Base-by-base conservation (phyloP, 2,888 invertebrate genomes). In the Tipula confusa region DNA sequence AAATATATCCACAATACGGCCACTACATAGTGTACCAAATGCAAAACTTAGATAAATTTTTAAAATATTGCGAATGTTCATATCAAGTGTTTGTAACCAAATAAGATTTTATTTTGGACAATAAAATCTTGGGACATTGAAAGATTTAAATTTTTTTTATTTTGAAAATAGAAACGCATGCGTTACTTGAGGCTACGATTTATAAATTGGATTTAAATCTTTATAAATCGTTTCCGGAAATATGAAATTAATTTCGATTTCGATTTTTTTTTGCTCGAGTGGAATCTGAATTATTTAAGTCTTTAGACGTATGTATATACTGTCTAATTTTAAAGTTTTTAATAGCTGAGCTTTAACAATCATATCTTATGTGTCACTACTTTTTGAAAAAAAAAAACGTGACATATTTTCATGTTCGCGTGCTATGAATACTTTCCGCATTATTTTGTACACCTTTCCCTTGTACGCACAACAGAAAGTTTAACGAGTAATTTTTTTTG, bases 151-250 rank as follows among this genome's bases (percentile, higher is more conserved):
- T n/a, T n/a, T n/a, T n/a, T n/a, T n/a, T n/a, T n/a, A 64, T 64
- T 64, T 64, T 64, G 64, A 64, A 64, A 24, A 64, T 64, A 4
- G 24, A 24, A 64, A 64, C 64, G 64, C 64, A 64, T 64, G 64
- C 64, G 64, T 64, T 64, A 1, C 64, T 64, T 9, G 64, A 64
- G 64, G 64, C 64, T 64, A 24, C 24, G 64, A 64, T 64, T 64
- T 64, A 64, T 64, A 64, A 64, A 64, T 64, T 24, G 18, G 13
- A 7, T 64, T 64, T 64, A 64, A 64, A 64, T 64, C 64, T 24
- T 64, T 64, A 64, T 64, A 64, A 64, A 64, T 64, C 64, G 64
- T 64, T 64, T 64, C 18, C 64, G 64, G 64, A 64, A 64, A 9
- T 64, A 9, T 9, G n/a, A 18, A 24, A 64, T 64, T 24, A 64